Conservation (phyloP, 2,888 invertebrate genomes). For the Entomobrya multifasciata region DNA sequence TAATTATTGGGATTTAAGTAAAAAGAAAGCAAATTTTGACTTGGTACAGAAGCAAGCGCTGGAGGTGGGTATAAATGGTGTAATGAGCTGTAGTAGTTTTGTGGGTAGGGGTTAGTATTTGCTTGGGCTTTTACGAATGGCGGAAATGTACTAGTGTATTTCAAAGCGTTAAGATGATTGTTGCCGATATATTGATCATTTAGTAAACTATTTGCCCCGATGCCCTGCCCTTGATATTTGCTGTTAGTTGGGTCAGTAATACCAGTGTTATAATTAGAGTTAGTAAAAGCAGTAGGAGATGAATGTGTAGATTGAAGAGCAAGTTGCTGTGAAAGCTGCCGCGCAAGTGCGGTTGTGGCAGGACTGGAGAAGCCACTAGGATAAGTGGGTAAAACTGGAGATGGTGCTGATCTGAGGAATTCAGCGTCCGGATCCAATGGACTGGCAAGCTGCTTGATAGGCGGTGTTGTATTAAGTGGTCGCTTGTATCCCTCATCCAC, state of each 20-base stretch:
- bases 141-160: constrained; percentile 36
- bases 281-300: constrained; percentile 45
- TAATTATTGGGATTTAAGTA: constrained; percentile 38
- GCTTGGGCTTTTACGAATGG: neutral
- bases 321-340: too few relatives aligned
- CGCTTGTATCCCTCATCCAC: neutral
- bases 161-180: constrained; percentile 23
- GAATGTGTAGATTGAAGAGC: constrained; percentile 39
- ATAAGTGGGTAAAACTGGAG: constrained; percentile 48
- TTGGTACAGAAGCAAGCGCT: neutral
- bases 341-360: constrained; percentile 12
- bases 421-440: constrained; percentile 51
- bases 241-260: constrained; percentile 36
- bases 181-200: neutral
- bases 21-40: constrained; percentile 40
- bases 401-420: constrained; percentile 47
- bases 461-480: neutral
- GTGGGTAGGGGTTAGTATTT: constrained; percentile 24
- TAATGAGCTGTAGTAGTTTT: constrained; percentile 55
- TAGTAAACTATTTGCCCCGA: constrained; percentile 1
- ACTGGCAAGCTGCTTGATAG: constrained; percentile 39
- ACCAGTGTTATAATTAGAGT: neutral
- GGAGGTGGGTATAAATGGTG: constrained; percentile 54
- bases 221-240: constrained; percentile 4
- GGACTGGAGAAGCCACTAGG: constrained; percentile 30